Evolutionary conservation across 2,888 invertebrate genomes (phyloP).

Genomic region (Pachymerium ferrugineum): DNA sequence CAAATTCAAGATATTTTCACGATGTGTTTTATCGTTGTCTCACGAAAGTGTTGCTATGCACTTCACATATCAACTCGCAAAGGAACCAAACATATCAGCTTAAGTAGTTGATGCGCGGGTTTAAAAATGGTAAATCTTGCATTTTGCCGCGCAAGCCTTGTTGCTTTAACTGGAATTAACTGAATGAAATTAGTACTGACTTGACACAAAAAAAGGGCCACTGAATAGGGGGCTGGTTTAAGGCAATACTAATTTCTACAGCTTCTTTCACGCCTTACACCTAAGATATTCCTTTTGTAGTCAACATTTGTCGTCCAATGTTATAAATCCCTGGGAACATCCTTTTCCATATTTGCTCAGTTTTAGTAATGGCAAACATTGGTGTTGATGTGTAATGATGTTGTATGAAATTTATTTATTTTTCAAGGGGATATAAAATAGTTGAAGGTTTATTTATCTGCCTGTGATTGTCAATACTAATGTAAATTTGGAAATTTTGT

Average conservation of each 20-base stretch:
- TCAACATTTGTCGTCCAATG: too few relatives aligned
- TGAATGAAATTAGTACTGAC: background rate
- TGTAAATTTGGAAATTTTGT: background rate
- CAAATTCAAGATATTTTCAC: background rate
- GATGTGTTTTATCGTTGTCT: background rate
- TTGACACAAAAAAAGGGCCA: too few relatives aligned
- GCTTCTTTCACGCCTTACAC: too few relatives aligned
- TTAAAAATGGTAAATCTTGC: background rate
- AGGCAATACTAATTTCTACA: too few relatives aligned
- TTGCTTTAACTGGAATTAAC: background rate
- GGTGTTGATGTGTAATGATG: background rate
- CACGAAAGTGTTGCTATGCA: constrained; percentile 14
- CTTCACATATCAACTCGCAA: constrained; percentile 1
- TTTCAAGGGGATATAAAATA: too few relatives aligned
- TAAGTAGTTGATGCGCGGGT: background rate
- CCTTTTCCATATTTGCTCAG: background rate
- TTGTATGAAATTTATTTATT: too few relatives aligned
- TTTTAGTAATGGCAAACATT: background rate
- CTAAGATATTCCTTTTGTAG: too few relatives aligned
- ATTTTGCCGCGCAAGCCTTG: background rate
- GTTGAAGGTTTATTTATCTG: background rate
- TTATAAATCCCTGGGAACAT: background rate
- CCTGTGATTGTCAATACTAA: background rate
- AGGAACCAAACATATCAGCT: constrained; percentile 15
- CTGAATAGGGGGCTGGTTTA: too few relatives aligned